Conservation (phyloP, 35 echinoderm and acorn worm species). For the Acanthaster planci region DNA sequence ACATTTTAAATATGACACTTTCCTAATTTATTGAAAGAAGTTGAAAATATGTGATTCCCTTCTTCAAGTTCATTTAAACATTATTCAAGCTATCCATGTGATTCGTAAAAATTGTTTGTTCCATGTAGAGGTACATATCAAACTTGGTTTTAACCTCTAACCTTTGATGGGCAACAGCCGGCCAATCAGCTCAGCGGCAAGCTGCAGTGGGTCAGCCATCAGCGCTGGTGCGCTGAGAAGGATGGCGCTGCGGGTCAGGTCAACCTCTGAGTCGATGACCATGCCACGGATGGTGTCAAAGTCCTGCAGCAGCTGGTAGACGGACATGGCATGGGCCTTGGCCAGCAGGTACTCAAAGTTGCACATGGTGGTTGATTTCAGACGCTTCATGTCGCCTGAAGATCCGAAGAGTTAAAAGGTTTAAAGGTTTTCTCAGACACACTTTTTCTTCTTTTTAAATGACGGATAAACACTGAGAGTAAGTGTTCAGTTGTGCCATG, state of each 20-base stretch:
- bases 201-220: slow-evolving; percentile 83
- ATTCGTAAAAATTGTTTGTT: no score
- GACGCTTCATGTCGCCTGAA: slow-evolving; percentile 64
- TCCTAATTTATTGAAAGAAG: no score
- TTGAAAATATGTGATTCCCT: no score
- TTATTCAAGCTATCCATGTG: no score
- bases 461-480: no score
- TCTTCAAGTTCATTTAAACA: no score
- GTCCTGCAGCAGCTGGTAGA: slow-evolving; percentile 86
- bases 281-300: slow-evolving; percentile 62
- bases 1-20: no score
- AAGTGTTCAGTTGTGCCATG: no score
- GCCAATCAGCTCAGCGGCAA: slow-evolving; percentile 89
- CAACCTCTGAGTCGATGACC: slow-evolving; percentile 90
- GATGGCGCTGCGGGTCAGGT: slow-evolving; percentile 79
- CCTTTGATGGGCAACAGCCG: slow-evolving; percentile 84
- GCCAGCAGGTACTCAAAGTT: slow-evolving; percentile 97
- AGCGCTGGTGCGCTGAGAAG: slow-evolving; percentile 61
- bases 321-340: slow-evolving; percentile 86
- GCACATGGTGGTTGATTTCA: slow-evolving; percentile 79
- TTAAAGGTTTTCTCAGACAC: no score
- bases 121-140: no score
- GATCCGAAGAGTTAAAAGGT: no score
- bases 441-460: no score
- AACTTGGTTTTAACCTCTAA: slow-evolving; percentile 1